phyloP scores from a whole-genome alignment of 37 sponge, comb jelly and placozoan genomes.

The Theonella swinhoei region DNA sequence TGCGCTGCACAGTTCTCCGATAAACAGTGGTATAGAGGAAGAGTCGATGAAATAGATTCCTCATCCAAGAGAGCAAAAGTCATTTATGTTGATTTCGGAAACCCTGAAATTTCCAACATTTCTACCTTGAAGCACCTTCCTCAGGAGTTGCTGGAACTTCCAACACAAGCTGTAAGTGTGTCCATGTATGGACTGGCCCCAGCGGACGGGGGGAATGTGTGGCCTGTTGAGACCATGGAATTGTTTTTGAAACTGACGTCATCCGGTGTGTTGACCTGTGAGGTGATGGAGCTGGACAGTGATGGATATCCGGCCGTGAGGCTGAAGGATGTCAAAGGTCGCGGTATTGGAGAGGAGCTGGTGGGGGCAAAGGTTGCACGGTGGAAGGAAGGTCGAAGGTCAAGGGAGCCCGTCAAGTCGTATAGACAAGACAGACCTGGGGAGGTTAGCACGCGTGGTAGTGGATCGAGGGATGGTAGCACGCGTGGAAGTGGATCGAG shows the following conservation, averaged over 20 bases:
- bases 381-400: not conserved
- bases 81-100: constrained; percentile 80
- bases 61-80: constrained; percentile 25
- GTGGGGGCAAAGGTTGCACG: not conserved
- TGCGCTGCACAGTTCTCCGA: constrained; percentile 66
- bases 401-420: no score
- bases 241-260: constrained; percentile 18
- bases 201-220: constrained; percentile 1
- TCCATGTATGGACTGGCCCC: constrained; percentile 37
- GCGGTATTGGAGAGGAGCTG: constrained; percentile 17
- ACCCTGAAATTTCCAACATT: constrained; percentile 35
- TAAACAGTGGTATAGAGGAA: constrained; percentile 66
- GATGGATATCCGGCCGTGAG: constrained; percentile 51
- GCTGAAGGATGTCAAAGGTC: constrained; percentile 5
- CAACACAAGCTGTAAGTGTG: constrained; percentile 74
- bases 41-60: constrained; percentile 19
- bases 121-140: constrained; percentile 24
- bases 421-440: not conserved
- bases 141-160: constrained; percentile 22
- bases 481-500: not conserved
- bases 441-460: not conserved
- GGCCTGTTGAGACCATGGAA: constrained; percentile 17
- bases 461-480: not conserved
- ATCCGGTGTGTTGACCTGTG: constrained; percentile 10
- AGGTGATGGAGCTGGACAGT: constrained; percentile 32